These are phyloP conservation scores for Phortica variegata DNA, from an alignment of 1,140 invertebrate species.

Conservation along the genomic window DNA sequence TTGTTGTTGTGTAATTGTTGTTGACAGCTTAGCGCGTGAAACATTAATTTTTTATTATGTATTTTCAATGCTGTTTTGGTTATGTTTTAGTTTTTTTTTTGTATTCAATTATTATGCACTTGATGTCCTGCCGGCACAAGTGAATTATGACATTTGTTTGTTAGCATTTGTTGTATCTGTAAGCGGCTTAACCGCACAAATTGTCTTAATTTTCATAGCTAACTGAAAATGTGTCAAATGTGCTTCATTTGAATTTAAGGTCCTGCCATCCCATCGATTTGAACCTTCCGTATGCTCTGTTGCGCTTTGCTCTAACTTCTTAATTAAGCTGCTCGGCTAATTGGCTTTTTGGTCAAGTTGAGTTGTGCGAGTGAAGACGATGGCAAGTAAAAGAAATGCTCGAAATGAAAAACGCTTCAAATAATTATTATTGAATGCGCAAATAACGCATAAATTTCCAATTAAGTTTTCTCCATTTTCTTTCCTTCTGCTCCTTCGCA, in stretches of 20 bases:
- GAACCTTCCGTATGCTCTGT: too few relatives aligned
- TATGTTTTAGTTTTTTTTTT: conserved; percentile 40
- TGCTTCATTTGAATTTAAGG: conserved; percentile 17
- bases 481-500: too few relatives aligned
- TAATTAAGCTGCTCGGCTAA: conserved; percentile 32
- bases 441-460: conserved; percentile 30
- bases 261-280: conserved; percentile 16
- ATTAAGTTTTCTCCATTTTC: conserved; percentile 26
- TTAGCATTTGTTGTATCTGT: conserved; percentile 3
- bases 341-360: conserved; percentile 17
- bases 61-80: not conserved
- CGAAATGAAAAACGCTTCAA: conserved; percentile 39
- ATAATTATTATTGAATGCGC: conserved; percentile 46
- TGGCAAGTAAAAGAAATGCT: conserved; percentile 8
- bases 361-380: conserved; percentile 8
- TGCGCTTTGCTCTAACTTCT: conserved; percentile 18
- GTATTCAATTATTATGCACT: not conserved
- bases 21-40: not conserved
- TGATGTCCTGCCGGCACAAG: not conserved
- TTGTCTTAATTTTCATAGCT: too few relatives aligned
- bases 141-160: conserved; percentile 37
- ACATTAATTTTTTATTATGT: too few relatives aligned
- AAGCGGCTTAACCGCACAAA: too few relatives aligned
- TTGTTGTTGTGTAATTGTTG: conserved; percentile 25
- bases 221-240: not conserved